phyloP scores from a whole-genome alignment of 35 echinoderm and acorn worm species.

The Stichopus chloronotus region DNA sequence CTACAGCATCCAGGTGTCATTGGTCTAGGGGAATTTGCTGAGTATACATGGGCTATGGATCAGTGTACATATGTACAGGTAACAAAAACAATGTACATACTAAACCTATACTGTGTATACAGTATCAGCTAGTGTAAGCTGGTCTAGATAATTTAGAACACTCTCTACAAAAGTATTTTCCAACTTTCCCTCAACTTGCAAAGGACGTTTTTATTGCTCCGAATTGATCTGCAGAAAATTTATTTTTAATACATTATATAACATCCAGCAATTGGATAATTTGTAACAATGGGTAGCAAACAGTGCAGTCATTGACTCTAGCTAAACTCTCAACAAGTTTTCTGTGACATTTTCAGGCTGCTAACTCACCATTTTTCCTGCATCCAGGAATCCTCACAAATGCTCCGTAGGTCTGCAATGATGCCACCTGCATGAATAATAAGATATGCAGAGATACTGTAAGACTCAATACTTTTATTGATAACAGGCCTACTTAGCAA shows the following conservation, averaged over 20 bases:
- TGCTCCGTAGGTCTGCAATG: constrained; percentile 82
- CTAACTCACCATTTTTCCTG: constrained; percentile 82
- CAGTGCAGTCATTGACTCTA: not conserved
- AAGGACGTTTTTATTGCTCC: not conserved
- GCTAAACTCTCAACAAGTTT: not conserved
- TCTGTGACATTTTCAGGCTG: not conserved
- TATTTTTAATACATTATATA: not conserved
- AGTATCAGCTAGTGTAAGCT: no score
- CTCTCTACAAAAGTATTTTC: not conserved
- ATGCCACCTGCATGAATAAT: constrained; percentile 69
- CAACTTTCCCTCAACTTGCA: not conserved
- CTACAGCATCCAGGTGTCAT: no score
- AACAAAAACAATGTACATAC: no score
- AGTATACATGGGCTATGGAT: no score
- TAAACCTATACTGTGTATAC: no score
- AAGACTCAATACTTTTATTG: no score
- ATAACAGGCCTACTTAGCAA: no score
- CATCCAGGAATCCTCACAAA: constrained; percentile 78
- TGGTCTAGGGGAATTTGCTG: no score
- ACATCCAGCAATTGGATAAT: not conserved
- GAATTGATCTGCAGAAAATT: not conserved
- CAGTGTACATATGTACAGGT: no score
- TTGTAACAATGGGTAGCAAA: not conserved
- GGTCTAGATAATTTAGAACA: no score
- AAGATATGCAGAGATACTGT: no score